Evolutionary conservation across 2,113 vertebrate genomes (phyloP), one percentile per base, ranked within the genome.

Genomic region (Cinclus mexicanus): DNA sequence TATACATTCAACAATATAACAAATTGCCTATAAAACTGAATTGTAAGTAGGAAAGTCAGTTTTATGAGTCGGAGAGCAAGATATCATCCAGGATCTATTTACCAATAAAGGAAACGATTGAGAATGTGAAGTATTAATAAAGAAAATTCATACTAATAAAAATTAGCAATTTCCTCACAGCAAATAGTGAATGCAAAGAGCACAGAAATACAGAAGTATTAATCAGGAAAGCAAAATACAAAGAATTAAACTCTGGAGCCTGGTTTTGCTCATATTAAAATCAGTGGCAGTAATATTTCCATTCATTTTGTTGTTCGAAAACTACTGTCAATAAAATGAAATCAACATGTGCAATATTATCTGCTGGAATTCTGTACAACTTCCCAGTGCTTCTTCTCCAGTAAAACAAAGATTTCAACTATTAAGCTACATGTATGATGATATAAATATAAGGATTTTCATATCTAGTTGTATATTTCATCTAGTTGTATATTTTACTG

Each of bases 181-280:
- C 15, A 74, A 88, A 77, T 76, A 79, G 64, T 52, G 75, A 78
- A 64, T 56, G 23, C 28, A 56, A 90, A 86, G 57, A 92, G 55
- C 57, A 76, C 56, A 93, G 70, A 87, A 94, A 76, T 83, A 74
- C 31, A 90, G 65, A 75, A 76, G 19, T 90, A 94, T 96, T 95
- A 72, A 94, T 96, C 72, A 81, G 52, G 81, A 91, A 83, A 87
- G 39, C 60, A 91, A 74, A 91, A 61, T 86, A 84, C 28, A 78
- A 80, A 53, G 53, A 87, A 89, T 89, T 93, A 89, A 94, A 89
- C 67, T 84, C 29, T 19, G 52, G 33, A 84, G 47, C 23, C 96
- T 95, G 87, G 77, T 53, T 95, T 89, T 93, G 23, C 64, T 91
- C 87, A 47, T 70, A 83, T 93, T 87, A 91, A 84, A 84, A 56